Evolutionary conservation across 53 echinoderm and acorn worm species (phyloP).

Genomic region (Antedon mediterranea): DNA sequence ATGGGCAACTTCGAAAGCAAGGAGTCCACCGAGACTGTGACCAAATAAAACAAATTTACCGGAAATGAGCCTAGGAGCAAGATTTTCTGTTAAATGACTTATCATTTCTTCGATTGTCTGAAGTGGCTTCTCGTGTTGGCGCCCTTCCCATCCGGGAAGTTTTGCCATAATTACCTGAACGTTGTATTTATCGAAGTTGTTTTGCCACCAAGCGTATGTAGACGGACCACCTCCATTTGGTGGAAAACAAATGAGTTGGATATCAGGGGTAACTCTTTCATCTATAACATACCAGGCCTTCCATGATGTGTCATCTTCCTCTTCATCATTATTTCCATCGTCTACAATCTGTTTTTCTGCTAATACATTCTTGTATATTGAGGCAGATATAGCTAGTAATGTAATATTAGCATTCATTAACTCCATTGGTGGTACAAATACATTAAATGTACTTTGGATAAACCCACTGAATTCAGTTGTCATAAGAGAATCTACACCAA

Average conservation of each 20-base stretch:
- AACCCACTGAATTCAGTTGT: constrained; percentile 23
- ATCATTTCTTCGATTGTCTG: constrained; percentile 7
- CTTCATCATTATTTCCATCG: not conserved
- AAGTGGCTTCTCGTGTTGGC: constrained; percentile 27
- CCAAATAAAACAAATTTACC: constrained; percentile 29
- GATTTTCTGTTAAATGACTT: constrained; percentile 3
- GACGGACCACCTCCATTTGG: too few species aligned
- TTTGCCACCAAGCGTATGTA: constrained; percentile 20
- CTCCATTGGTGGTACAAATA: constrained; percentile 26
- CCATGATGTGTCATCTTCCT: not conserved
- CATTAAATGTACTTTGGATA: constrained; percentile 26
- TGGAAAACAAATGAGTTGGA: too few species aligned
- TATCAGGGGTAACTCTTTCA: too few species aligned
- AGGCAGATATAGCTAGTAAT: constrained; percentile 9
- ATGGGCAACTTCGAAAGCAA: constrained; percentile 43
- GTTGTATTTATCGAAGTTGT: constrained; percentile 9
- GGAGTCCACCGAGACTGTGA: constrained; percentile 33
- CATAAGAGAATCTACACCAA: constrained; percentile 45
- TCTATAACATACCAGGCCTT: too few species aligned
- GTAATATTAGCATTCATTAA: constrained; percentile 33
- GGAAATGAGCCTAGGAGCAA: not conserved
- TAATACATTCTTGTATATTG: not conserved
- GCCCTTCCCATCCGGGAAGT: constrained; percentile 58
- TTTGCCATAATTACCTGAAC: constrained; percentile 33
- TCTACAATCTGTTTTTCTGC: not conserved